Base-by-base conservation (phyloP, 2,888 invertebrate species). In the Drosophila anomalata region DNA sequence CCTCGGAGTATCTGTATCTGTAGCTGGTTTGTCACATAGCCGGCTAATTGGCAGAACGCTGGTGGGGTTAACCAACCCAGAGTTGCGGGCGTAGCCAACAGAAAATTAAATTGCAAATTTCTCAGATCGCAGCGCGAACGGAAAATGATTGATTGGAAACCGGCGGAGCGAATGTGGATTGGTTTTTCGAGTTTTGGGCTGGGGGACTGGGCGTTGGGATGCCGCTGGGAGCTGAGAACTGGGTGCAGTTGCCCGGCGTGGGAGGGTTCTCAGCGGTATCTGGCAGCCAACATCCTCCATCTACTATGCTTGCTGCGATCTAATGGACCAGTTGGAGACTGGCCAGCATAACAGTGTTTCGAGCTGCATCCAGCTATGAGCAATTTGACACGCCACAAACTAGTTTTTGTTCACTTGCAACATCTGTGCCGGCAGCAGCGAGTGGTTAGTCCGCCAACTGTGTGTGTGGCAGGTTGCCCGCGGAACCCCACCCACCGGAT, bases 321-420 rank as follows among this genome's bases (percentile, higher is more conserved):
- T 56, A 53, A 53, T 66, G 56, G 41, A 39, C 55, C 55, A 36
- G 52, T 42, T 56, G 24, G 6, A 55, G 51, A 50, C 73, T 58
- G 66, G 56, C 14, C 72, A 50, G 56, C 29, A 9, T 9, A 29
- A 29, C 29, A 29, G 29, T 9, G 9, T 29, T 29, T 29, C 29
- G 9, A 9, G 60, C 44, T 20, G 22, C 82, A 76, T 68, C 73
- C 60, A 78, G 62, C 61, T 63, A 67, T 26, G 42, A 57, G 75
- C 75, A 77, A 86, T 77, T 83, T 73, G 84, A 76, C 74, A 78
- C 81, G 81, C 81, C 81, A 70, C 63, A 74, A 82, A 82, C 81
- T 68, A 68, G 81, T 87, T 72, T 87, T 69, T 59, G 51, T 42
- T 63, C 63, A 75, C 84, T 87, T 87, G 87, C 82, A 85, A 87